phyloP scores from a whole-genome alignment of 2,797 vertebrate genomes.

The Clarias platycephalus region DNA sequence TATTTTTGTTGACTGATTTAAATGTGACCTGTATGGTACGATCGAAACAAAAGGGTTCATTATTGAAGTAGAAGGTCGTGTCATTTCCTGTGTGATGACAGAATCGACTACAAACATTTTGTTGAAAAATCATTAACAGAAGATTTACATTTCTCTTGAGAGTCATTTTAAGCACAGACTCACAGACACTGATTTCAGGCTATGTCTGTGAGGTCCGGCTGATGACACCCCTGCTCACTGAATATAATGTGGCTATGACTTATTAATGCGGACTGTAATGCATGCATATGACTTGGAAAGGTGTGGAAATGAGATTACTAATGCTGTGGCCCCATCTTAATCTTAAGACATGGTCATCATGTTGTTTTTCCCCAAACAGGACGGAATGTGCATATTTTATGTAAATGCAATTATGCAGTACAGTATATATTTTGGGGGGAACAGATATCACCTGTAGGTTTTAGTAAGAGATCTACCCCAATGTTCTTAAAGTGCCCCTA shows the following conservation, averaged over 20 bases:
- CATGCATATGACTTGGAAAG: not conserved
- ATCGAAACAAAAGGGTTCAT: not conserved
- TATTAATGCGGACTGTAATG: not conserved
- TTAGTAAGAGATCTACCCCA: not conserved
- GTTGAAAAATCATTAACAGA: not conserved
- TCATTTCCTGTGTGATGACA: conserved; percentile 6
- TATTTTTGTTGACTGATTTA: not conserved
- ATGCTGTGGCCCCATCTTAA: not conserved
- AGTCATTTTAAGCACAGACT: not conserved
- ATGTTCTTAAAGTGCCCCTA: too few species aligned
- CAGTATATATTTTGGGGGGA: not conserved
- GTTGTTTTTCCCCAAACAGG: not conserved
- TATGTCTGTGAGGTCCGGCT: not conserved
- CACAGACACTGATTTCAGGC: not conserved
- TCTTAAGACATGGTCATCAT: not conserved
- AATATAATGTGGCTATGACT: not conserved
- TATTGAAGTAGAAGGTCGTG: not conserved
- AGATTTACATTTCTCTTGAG: not conserved
- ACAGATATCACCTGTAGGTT: not conserved
- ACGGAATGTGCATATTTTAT: not conserved
- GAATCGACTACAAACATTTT: not conserved
- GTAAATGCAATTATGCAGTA: not conserved
- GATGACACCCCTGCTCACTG: not conserved
- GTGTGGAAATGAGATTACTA: not conserved
- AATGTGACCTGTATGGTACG: not conserved